These are phyloP conservation scores for Drosophila gunungcola DNA, from an alignment of 1,140 invertebrate genomes.

Conservation along the genomic window DNA sequence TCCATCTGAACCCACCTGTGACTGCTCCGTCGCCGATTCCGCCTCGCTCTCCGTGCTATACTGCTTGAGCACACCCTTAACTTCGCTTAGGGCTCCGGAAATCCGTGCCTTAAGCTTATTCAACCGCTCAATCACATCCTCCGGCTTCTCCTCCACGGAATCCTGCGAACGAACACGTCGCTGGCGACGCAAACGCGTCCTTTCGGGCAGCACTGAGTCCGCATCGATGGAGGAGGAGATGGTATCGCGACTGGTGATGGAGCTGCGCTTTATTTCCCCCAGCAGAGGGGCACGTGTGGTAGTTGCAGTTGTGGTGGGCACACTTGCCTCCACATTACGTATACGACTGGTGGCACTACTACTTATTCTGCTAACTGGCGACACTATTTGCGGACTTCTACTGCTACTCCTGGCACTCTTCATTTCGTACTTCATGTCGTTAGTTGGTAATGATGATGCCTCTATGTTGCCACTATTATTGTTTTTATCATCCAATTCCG, in stretches of 20 bases:
- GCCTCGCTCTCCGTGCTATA: slow-evolving; percentile 75
- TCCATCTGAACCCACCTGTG: not conserved
- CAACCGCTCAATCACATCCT: slow-evolving; percentile 75
- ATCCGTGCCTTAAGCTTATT: slow-evolving; percentile 79
- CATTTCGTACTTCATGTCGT: slow-evolving; percentile 68
- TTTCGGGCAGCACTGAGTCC: slow-evolving; percentile 62
- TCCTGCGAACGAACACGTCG: slow-evolving; percentile 73
- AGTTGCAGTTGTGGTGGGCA: not conserved
- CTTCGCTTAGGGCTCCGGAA: slow-evolving; percentile 72
- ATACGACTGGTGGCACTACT: slow-evolving; percentile 36
- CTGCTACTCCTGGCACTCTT: slow-evolving; percentile 23
- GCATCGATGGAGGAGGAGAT: slow-evolving; percentile 51
- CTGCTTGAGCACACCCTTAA: slow-evolving; percentile 76
- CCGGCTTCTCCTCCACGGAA: slow-evolving; percentile 67
- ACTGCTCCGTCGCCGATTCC: slow-evolving; percentile 21
- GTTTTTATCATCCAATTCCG: slow-evolving; percentile 37
- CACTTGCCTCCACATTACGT: slow-evolving; percentile 20
- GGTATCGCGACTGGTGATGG: slow-evolving; percentile 49
- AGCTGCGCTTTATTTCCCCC: slow-evolving; percentile 55
- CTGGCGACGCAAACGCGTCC: slow-evolving; percentile 70
- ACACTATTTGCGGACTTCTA: slow-evolving; percentile 3
- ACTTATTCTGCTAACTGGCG: not conserved
- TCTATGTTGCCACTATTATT: slow-evolving; percentile 35
- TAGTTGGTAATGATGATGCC: not conserved
- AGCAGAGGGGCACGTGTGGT: slow-evolving; percentile 37